Evolutionary conservation across 2,888 invertebrate genomes (phyloP), one percentile per base, ranked within the genome.

Genomic region (Resseliella maxima): DNA sequence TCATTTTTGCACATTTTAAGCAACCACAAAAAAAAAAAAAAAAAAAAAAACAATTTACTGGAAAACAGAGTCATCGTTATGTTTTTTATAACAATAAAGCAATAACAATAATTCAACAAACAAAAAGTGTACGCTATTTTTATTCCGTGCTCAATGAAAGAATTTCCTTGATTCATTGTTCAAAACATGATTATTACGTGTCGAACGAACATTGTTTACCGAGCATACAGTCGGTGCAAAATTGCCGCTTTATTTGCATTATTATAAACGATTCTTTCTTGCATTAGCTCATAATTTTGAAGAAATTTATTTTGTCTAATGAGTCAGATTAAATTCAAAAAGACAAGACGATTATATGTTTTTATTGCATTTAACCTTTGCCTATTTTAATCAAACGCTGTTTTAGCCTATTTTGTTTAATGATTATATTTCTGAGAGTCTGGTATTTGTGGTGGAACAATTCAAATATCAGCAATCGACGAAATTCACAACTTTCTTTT

Each of bases 121-220:
- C 0, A 72, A 35, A 31, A 72, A 50, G 18, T 50, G 27, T 27
- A 31, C 50, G 50, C 12, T 50, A 50, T 18, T 50, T 18, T 3
- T 15, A 31, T 72, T 15, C n/a, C 72, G 18, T 72, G 27, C 31
- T 35, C 31, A 72, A 24, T 59, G 59, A 15, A 31, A 35, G 15
- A 72, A 72, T 15, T 72, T 72, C 72, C 72, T 15, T 72, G 72
- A 72, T 31, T 72, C 72, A 72, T 72, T 50, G 21, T 50, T 72
- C 3, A n/a, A 50, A 59, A 27, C 72, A 72, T 35, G 31, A 31
- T 15, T 31, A 72, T 72, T 72, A 72, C 35, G 72, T 72, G 31
- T 18, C 35, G 27, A 59, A n/a, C n/a, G n/a, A n/a, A n/a, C n/a
- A n/a, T n/a, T n/a, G n/a, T n/a, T n/a, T n/a, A n/a, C n/a, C n/a